Evolutionary conservation across 2,888 invertebrate species (phyloP), one percentile per base, ranked within the genome.

Genomic region (Biston betularia): DNA sequence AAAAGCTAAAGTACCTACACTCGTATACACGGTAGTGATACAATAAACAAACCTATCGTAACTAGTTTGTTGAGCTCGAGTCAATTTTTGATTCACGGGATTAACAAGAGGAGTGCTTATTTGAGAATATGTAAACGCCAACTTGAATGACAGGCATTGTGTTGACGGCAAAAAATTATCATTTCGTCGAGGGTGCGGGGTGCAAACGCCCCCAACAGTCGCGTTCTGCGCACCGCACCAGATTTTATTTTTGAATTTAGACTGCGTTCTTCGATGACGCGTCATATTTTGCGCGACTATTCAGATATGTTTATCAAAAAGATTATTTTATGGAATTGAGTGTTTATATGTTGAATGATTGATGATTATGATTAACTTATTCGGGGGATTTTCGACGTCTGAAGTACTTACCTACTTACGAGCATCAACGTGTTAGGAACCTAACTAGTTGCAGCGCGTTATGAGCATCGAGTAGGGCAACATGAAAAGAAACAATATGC

Each of bases 141-240:
- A 79, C 78, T 75, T 73, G 80, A 80, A 76, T 78, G 88, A 88
- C 88, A 81, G 79, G 80, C 78, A 83, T 87, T 89, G 89, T 90
- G 79, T 75, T 77, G 78, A 81, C 80, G 85, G 89, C 88, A 85
- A 86, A 88, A 88, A 88, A 79, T 85, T 88, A 89, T 86, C 82
- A 83, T 71, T 80, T 80, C 84, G 62, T 7, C 33, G 58, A 46
- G 68, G 72, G 71, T 65, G 60, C 63, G 73, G 80, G 74, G 75
- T 70, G 74, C 80, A 57, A 74, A 76, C 81, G 77, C 83, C 83
- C 83, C 75, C 80, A 50, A 44, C 65, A 71, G 58, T 54, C 67
- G 61, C 70, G 73, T 60, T 61, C 60, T 64, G 73, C 63, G 67
- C 53, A 34, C 52, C 14, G n/a, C 55, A 11, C 40, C 53, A 53